Evolutionary conservation across 2,888 invertebrate species (phyloP), one percentile per base, ranked within the genome.

Genomic region (Thereva nobilitata): DNA sequence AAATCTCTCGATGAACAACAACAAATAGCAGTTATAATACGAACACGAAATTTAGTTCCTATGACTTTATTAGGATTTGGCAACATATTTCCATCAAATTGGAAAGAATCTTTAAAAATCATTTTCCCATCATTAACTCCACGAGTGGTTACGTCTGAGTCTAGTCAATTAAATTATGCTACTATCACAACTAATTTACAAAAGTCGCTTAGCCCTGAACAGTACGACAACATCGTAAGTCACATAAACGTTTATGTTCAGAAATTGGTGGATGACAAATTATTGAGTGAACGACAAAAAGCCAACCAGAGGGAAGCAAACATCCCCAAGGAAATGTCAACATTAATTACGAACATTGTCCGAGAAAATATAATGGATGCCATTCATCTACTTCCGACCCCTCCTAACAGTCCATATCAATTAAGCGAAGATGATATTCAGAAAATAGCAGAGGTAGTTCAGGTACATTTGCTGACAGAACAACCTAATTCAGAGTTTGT

Each of bases 201-300:
- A 56, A 76, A 76, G 55, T 73, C 79, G 0, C 71, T 80, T 10
- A 75, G 75, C 9, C 63, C 75, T 1, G 78, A 78, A 63, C 80
- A 80, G 63, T 80, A 78, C 70, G 76, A 78, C 65, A 76, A 77
- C 69, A 76, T 80, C 66, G 70, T 80, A 37, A 76, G 78, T 66
- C 78, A 80, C 69, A 76, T 80, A 35, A 78, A 80, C 63, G 75
- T 69, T 59, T 80, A 81, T 67, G 76, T 81, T 68, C 76, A 79
- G 64, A 76, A 79, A 66, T 70, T 79, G 68, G 74, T 81, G 35
- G 75, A 78, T 42, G 67, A 76, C 34, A 79, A 78, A 71, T 42
- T 78, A 67, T n/a, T 8, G 37, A 6, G 35, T 8, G 47, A 69
- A 37, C 72, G 74, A 34, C 72, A 78, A 54, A 74, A 76, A 59